phyloP scores from a whole-genome alignment of 1,140 invertebrate genomes.

The Liolophura sinensis region DNA sequence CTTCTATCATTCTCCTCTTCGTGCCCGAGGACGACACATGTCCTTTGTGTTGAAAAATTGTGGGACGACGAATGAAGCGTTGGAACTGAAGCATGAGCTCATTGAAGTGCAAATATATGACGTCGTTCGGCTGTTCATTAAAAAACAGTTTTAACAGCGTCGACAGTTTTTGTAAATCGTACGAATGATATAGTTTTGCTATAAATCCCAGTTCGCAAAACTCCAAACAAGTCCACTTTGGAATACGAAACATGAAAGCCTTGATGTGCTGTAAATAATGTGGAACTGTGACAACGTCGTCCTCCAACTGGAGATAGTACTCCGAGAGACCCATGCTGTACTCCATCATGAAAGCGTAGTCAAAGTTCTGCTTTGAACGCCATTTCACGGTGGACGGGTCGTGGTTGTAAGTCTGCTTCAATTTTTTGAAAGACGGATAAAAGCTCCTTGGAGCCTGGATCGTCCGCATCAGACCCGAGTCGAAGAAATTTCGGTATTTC shows the following conservation, averaged over 20 bases:
- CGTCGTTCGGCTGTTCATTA: slow-evolving; percentile 39
- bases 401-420: slow-evolving; percentile 52
- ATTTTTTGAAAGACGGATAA: slow-evolving; percentile 46
- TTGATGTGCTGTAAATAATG: slow-evolving; percentile 32
- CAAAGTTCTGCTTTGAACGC: slow-evolving; percentile 42
- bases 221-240: slow-evolving; percentile 32
- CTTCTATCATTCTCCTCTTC: too few species aligned
- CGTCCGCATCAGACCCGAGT: slow-evolving; percentile 44
- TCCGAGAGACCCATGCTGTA: slow-evolving; percentile 30
- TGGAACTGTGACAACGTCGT: slow-evolving; percentile 33
- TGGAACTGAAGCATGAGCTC: slow-evolving; percentile 32
- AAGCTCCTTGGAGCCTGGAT: slow-evolving; percentile 38
- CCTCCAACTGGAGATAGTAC: slow-evolving; percentile 43
- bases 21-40: too few species aligned
- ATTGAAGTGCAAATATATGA: slow-evolving; percentile 39
- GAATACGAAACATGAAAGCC: slow-evolving; percentile 27
- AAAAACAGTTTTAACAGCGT: slow-evolving; percentile 36
- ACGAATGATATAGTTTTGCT: slow-evolving; percentile 35
- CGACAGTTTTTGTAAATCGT: slow-evolving; percentile 30
- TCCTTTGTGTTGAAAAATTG: slow-evolving; percentile 56
- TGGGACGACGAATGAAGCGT: slow-evolving; percentile 34
- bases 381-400: slow-evolving; percentile 38
- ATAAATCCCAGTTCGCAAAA: slow-evolving; percentile 42
- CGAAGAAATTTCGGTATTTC: too few species aligned
- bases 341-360: slow-evolving; percentile 39